Conservation (phyloP, 2,797 vertebrate genomes). For the Nasua narica region DNA sequence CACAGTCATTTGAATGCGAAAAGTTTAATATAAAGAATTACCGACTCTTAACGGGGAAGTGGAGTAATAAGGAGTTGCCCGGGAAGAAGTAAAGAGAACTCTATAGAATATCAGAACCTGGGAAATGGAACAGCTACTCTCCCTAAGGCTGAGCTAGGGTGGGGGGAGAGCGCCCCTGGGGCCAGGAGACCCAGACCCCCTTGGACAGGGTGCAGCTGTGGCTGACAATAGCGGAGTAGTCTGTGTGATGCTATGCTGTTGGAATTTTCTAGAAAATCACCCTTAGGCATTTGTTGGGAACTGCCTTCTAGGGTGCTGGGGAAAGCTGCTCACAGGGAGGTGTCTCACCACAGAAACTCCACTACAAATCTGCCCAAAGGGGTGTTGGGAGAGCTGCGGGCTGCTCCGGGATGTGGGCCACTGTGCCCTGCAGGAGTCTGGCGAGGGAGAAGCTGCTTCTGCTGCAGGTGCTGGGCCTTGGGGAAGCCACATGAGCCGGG, state of each 20-base stretch:
- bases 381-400: neutral
- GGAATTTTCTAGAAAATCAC: slow-evolving; percentile 17
- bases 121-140: neutral
- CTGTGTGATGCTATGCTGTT: neutral
- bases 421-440: neutral
- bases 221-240: neutral
- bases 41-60: neutral
- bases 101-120: neutral
- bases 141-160: neutral
- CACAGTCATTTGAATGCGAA: neutral
- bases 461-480: neutral
- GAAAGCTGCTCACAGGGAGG: neutral
- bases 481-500: neutral
- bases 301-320: neutral
- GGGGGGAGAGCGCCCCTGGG: neutral
- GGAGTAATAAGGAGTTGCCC: neutral
- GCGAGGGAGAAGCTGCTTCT: neutral
- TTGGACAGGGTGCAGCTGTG: neutral
- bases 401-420: neutral
- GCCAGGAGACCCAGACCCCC: neutral
- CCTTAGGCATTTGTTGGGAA: neutral
- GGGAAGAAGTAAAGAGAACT: neutral
- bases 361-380: neutral
- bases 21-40: neutral
- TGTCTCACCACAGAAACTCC: neutral